Evolutionary conservation across 1,140 invertebrate genomes (phyloP).

Genomic region (Papilio xuthus): DNA sequence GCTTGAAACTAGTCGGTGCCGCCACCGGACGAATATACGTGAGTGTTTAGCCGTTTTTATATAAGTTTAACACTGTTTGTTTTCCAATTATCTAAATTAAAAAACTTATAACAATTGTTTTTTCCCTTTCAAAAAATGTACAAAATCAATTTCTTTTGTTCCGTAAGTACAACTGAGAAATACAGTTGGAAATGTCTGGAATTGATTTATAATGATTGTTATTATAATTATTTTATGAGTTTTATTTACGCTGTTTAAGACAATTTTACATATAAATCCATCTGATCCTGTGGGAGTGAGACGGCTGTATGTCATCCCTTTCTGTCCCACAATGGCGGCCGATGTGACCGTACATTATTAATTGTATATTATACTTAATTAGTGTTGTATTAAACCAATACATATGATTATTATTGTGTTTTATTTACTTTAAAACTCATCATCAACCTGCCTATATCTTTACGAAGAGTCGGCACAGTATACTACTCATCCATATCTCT

Average conservation of each 20-base stretch:
- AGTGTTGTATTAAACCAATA: slow-evolving; percentile 81
- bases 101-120: neutral
- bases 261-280: neutral
- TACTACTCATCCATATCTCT: too few species aligned
- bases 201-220: slow-evolving; percentile 36
- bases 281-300: slow-evolving; percentile 23
- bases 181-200: slow-evolving; percentile 37
- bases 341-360: slow-evolving; percentile 59
- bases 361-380: slow-evolving; percentile 81
- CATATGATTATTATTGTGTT: slow-evolving; percentile 69
- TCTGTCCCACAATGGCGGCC: slow-evolving; percentile 47
- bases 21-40: too few species aligned
- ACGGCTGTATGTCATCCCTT: neutral
- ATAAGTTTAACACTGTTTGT: too few species aligned
- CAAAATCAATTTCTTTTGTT: slow-evolving; percentile 23
- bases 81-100: neutral
- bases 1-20: too few species aligned
- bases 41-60: too few species aligned
- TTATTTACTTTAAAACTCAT: slow-evolving; percentile 41
- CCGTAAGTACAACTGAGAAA: slow-evolving; percentile 33
- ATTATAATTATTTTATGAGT: slow-evolving; percentile 19
- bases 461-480: too few species aligned
- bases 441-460: too few species aligned
- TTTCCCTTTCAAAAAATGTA: neutral
- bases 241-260: slow-evolving; percentile 30